These are phyloP conservation scores for Conomelus anceps DNA, from an alignment of 2,888 invertebrate species.

Conservation along the genomic window DNA sequence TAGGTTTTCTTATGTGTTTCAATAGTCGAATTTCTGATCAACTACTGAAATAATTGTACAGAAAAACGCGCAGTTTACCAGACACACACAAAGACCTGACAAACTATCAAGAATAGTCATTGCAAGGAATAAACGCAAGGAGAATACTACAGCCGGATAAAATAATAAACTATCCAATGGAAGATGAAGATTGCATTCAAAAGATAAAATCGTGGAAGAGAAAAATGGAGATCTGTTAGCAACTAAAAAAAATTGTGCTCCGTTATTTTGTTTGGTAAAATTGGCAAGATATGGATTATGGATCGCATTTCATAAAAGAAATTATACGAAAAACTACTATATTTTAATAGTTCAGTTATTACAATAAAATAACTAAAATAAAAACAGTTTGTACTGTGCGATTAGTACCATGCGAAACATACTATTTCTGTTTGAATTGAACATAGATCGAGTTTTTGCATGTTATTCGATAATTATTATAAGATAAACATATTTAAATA, in stretches of 20 bases:
- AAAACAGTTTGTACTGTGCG: not conserved
- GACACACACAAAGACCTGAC: too few species aligned
- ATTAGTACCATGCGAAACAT: not conserved
- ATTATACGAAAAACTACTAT: not conserved
- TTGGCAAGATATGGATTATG: not conserved
- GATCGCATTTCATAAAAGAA: not conserved
- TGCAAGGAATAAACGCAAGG: not conserved
- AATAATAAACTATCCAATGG: not conserved
- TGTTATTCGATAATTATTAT: not conserved
- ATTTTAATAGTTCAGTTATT: not conserved
- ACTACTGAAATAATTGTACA: not conserved
- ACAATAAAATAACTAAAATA: not conserved
- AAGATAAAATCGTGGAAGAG: not conserved
- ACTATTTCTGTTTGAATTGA: not conserved
- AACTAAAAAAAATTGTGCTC: not conserved
- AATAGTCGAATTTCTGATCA: too few species aligned
- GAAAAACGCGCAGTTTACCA: too few species aligned
- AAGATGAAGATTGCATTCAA: not conserved
- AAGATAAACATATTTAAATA: not conserved
- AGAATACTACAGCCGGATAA: not conserved
- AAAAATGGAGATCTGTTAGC: not conserved
- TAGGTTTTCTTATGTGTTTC: not conserved
- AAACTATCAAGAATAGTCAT: not conserved
- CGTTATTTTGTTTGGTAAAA: not conserved
- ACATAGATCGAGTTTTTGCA: not conserved